phyloP scores from a whole-genome alignment of 1,140 invertebrate species.

The Trinorchestia longiramus region DNA sequence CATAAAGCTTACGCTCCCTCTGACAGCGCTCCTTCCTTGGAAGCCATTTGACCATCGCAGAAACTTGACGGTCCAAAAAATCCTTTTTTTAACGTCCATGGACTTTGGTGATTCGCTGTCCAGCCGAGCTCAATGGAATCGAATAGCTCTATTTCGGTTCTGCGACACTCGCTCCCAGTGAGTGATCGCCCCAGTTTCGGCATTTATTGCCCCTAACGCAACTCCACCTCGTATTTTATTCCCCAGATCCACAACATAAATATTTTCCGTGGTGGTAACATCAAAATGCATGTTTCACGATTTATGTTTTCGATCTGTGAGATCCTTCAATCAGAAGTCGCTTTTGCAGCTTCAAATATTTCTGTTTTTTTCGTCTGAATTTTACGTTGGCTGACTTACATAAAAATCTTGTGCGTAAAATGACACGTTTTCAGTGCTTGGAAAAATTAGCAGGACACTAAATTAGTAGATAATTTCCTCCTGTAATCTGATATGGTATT shows the following conservation, averaged over 20 bases:
- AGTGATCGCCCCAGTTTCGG: neutral
- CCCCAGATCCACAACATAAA: neutral
- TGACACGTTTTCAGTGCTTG: no score
- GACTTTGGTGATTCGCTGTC: neutral
- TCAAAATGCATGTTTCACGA: neutral
- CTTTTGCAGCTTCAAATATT: neutral
- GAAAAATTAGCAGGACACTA: no score
- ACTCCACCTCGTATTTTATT: neutral
- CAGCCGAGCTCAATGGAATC: neutral
- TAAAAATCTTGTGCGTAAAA: no score
- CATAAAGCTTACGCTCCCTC: no score
- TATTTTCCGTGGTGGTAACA: neutral
- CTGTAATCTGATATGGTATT: no score
- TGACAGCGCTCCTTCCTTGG: neutral
- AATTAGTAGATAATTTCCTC: no score
- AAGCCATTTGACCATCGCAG: neutral
- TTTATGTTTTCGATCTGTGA: neutral
- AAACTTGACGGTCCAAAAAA: neutral
- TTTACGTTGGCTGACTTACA: neutral
- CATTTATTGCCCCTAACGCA: neutral
- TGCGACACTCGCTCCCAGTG: neutral
- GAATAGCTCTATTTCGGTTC: neutral
- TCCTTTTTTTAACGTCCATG: neutral
- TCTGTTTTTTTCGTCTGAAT: neutral
- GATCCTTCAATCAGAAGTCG: neutral